Percentiles rank a stretch among this genome's conserved stretches.
phyloP scores from a whole-genome alignment of 1,140 invertebrate species.

The Diabrotica undecimpunctata region DNA sequence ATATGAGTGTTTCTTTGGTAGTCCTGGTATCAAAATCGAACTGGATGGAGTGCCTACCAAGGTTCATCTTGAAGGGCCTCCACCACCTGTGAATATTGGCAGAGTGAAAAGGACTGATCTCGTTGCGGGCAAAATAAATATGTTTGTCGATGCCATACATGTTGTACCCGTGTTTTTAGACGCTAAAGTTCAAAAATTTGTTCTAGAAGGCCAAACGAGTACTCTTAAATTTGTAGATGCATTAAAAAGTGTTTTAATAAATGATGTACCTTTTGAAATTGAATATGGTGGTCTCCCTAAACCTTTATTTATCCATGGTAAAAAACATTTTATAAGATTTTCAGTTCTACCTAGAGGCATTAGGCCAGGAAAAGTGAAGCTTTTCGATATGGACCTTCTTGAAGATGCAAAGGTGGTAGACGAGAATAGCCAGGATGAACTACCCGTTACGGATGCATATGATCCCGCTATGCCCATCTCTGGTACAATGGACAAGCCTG shows the following conservation, averaged over 20 bases:
- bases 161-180: constrained; percentile 81
- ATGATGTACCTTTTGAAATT: constrained; percentile 76
- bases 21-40: constrained; percentile 77
- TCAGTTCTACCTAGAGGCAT: constrained; percentile 73
- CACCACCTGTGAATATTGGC: constrained; percentile 81
- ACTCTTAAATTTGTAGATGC: constrained; percentile 77
- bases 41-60: constrained; percentile 72
- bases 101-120: constrained; percentile 67
- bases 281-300: constrained; percentile 92
- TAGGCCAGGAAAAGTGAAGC: constrained; percentile 63
- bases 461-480: constrained; percentile 29
- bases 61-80: constrained; percentile 79
- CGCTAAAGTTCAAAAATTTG: constrained; percentile 77
- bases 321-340: constrained; percentile 80
- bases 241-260: constrained; percentile 72
- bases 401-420: constrained; percentile 21
- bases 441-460: constrained; percentile 2
- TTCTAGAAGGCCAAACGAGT: constrained; percentile 70
- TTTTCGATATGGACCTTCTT: constrained; percentile 63
- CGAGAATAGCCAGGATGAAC: constrained; percentile 29
- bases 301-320: constrained; percentile 73
- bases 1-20: constrained; percentile 90
- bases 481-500: constrained; percentile 7
- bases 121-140: constrained; percentile 76
- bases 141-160: constrained; percentile 75